Percentiles rank a stretch among this genome's conserved stretches.
Conservation (phyloP, 2,113 vertebrate species). For the Oreotrochilus melanogaster region DNA sequence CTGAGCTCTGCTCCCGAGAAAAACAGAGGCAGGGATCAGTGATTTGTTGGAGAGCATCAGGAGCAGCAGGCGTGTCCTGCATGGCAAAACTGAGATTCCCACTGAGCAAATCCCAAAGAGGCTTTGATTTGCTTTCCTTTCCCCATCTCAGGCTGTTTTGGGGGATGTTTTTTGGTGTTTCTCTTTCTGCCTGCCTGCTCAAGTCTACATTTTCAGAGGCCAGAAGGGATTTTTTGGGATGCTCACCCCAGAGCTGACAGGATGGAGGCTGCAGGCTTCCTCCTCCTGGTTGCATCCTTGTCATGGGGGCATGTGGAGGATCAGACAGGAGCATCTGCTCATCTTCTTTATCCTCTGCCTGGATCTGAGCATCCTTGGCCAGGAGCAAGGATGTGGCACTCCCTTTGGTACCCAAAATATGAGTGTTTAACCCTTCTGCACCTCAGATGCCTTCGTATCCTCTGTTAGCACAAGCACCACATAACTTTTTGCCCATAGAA, state of each 20-base stretch:
- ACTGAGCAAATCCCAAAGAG: accelerated
- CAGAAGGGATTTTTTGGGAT: not conserved
- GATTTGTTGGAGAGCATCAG: accelerated
- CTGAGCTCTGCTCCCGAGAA: not conserved
- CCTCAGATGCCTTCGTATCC: accelerated
- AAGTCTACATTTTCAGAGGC: not conserved
- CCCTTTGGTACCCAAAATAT: not conserved
- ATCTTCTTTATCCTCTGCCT: not conserved
- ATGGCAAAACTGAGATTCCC: accelerated
- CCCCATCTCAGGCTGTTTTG: not conserved
- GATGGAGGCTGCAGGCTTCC: not conserved
- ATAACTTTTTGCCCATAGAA: not conserved
- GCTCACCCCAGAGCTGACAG: not conserved
- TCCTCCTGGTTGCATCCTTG: not conserved
- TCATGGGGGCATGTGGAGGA: accelerated
- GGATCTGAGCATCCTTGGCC: not conserved
- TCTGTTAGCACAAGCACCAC: not conserved
- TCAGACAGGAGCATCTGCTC: not conserved
- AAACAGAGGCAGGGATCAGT: accelerated
- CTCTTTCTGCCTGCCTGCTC: not conserved
- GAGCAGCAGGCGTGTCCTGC: not conserved
- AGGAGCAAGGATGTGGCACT: not conserved
- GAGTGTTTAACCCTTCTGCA: not conserved
- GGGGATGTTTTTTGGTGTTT: not conserved
- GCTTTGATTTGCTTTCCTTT: not conserved